These are phyloP conservation scores for Plumapathes pennacea DNA, from an alignment of 92 coral and sea anemone genomes.

Conservation along the genomic window DNA sequence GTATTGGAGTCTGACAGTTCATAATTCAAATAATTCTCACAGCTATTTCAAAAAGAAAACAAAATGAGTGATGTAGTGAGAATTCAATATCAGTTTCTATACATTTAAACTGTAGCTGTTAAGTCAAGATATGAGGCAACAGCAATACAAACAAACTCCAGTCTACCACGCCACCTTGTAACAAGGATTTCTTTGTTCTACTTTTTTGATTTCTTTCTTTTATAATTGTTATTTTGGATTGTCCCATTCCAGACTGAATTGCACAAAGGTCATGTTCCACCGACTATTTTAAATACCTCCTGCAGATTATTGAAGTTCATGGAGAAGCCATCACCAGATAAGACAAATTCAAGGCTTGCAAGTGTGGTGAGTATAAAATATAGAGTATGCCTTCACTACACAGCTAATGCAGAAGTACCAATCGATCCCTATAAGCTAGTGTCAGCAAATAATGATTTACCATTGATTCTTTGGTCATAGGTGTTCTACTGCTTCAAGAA, in stretches of 20 bases:
- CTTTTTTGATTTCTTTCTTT: too few relatives aligned
- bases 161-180: too few relatives aligned
- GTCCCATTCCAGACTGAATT: too few relatives aligned
- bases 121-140: too few relatives aligned
- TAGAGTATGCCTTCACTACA: background rate
- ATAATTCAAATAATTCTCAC: too few relatives aligned
- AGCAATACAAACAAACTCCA: too few relatives aligned
- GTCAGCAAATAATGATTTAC: background rate
- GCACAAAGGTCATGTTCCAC: too few relatives aligned
- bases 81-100: too few relatives aligned
- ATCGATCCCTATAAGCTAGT: background rate
- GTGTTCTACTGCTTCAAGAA: slow-evolving; percentile 63
- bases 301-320: slow-evolving; percentile 46
- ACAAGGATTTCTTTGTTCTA: too few relatives aligned
- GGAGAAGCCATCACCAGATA: slow-evolving; percentile 54
- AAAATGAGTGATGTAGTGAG: too few relatives aligned
- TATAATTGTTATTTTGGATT: too few relatives aligned
- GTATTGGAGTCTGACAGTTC: slow-evolving; percentile 3
- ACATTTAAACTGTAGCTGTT: background rate
- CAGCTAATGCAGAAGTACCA: background rate
- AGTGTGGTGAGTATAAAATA: slow-evolving; percentile 52
- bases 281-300: background rate
- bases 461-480: slow-evolving; percentile 9
- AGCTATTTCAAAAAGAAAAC: too few relatives aligned
- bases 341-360: slow-evolving; percentile 58